phyloP scores from a whole-genome alignment of 2,113 vertebrate species.

The Malurus melanocephalus region DNA sequence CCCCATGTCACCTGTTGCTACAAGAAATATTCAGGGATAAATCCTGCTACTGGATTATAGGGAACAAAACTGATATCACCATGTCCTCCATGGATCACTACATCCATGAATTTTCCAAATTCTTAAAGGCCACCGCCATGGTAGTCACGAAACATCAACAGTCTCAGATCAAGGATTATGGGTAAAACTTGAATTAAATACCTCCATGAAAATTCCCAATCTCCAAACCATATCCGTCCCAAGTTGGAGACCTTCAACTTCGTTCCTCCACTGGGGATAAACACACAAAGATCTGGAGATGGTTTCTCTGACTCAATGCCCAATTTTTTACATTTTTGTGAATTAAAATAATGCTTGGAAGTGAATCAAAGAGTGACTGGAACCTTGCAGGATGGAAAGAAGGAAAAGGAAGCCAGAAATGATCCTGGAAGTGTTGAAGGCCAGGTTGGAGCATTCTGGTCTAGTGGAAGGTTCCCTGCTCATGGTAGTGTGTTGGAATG shows the following conservation, averaged over 20 bases:
- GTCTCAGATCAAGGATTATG: background rate
- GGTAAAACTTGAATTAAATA: background rate
- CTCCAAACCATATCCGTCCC: background rate
- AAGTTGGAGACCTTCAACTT: background rate
- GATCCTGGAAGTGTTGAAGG: background rate
- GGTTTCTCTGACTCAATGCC: background rate
- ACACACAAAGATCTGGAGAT: background rate
- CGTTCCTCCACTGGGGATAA: background rate
- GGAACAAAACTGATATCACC: background rate
- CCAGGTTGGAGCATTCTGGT: fast-evolving
- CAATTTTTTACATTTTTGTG: background rate
- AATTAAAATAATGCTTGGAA: background rate
- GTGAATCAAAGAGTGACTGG: background rate
- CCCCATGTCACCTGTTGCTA: background rate
- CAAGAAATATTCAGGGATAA: background rate
- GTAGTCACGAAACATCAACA: fast-evolving
- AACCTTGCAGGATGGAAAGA: background rate
- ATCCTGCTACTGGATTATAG: background rate
- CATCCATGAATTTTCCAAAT: background rate
- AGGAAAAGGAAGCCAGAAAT: background rate
- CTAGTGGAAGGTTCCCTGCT: background rate
- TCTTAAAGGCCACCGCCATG: background rate
- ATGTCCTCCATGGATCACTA: background rate
- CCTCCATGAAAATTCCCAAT: background rate
- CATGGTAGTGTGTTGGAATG: background rate